Evolutionary conservation across 2,113 vertebrate genomes (phyloP).

Genomic region (Carlito syrichta): DNA sequence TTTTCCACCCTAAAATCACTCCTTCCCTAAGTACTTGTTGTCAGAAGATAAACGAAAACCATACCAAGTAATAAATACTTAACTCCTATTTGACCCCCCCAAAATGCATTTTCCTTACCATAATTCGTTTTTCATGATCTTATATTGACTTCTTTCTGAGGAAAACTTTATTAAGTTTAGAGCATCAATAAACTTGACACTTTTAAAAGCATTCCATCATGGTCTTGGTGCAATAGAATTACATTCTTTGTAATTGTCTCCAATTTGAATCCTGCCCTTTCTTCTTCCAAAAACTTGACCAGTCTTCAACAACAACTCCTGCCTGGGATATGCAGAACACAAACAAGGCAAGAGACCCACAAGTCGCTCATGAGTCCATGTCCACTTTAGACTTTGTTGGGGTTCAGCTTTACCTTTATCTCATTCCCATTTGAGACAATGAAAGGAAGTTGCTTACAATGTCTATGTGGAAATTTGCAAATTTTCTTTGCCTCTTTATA

Average conservation of each 20-base stretch:
- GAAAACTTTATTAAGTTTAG: too few relatives aligned
- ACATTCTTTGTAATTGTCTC: not conserved
- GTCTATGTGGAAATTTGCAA: not conserved
- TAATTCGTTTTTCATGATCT: not conserved
- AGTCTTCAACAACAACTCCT: not conserved
- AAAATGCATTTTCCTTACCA: too few relatives aligned
- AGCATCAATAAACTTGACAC: not conserved
- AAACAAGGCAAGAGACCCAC: rapidly evolving
- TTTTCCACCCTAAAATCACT: conserved; percentile 5
- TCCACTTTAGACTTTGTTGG: not conserved
- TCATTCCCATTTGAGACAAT: not conserved
- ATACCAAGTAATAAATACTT: conserved; percentile 47
- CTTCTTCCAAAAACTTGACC: not conserved
- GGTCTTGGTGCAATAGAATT: not conserved
- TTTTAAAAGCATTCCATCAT: not conserved
- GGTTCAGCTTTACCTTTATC: not conserved
- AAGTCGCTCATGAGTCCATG: not conserved
- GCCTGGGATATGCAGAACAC: not conserved
- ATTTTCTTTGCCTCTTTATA: not conserved
- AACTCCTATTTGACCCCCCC: conserved; percentile 54
- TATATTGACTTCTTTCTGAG: not conserved
- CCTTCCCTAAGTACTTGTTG: conserved; percentile 38
- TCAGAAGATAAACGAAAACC: conserved; percentile 59
- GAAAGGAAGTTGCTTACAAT: not conserved
- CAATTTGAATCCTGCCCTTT: not conserved